A percentile compares a stretch with the other conserved stretches of the same genome.
Conservation (phyloP, 2,113 vertebrate genomes). For the Gambusia holbrooki region DNA sequence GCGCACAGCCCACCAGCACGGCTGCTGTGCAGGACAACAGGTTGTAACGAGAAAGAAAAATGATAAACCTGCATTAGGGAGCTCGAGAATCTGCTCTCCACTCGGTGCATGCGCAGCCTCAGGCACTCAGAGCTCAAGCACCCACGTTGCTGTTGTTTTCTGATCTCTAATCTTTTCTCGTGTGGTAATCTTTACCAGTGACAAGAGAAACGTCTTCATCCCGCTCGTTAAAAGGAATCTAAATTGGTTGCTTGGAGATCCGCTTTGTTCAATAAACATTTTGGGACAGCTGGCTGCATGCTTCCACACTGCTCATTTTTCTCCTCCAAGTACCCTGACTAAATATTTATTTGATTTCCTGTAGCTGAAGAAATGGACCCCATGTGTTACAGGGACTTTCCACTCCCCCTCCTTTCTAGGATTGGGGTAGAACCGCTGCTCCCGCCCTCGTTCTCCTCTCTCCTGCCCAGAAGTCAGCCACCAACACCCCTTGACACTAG, state of each 20-base stretch:
- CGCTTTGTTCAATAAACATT: constrained; percentile 15
- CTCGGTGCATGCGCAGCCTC: constrained; percentile 24
- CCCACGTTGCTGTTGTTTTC: background rate
- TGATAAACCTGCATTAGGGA: constrained; percentile 27
- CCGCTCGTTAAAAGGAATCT: constrained; percentile 12
- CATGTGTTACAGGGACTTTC: constrained; percentile 77
- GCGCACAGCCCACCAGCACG: constrained; percentile 23
- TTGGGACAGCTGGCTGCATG: background rate
- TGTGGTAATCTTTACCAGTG: background rate
- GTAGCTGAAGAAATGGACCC: constrained; percentile 66
- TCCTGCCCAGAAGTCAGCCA: constrained; percentile 44
- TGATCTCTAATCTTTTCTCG: background rate
- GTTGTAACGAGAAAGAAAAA: constrained; percentile 37
- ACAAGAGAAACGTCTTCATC: background rate
- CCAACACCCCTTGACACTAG: constrained; percentile 49
- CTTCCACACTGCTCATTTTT: constrained; percentile 22
- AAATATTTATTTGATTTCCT: constrained; percentile 71
- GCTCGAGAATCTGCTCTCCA: constrained; percentile 12
- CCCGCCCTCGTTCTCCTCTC: constrained; percentile 47
- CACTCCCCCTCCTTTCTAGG: constrained; percentile 40
- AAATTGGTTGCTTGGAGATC: constrained; percentile 15
- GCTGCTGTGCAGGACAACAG: constrained; percentile 26
- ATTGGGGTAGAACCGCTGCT: constrained; percentile 46
- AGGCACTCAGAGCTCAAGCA: constrained; percentile 8
- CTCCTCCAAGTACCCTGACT: constrained; percentile 22